Base-by-base conservation (phyloP, 2,113 vertebrate species). In the Hemiprocne comata region DNA sequence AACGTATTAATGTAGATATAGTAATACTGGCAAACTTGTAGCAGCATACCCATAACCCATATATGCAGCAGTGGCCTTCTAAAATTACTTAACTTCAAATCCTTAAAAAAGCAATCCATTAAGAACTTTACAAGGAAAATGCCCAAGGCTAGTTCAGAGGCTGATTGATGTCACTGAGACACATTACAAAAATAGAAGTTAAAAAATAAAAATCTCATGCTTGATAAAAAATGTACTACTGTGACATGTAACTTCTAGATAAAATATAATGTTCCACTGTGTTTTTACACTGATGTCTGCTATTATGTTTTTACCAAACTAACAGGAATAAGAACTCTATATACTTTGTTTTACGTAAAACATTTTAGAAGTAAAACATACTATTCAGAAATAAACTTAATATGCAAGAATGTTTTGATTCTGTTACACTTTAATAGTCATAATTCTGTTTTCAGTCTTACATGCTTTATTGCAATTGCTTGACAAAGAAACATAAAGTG, bases 101-200 rank as follows among this genome's bases (percentile, higher is more conserved):
- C 85, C 84, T 95, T 94, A 91, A 95, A 94, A 96, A 97, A 93
- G 36, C 78, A 97, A 96, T 94, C 96, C 77, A 97, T 98, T 97
- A 98, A 97, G 95, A 95, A 97, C 71, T 93, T 96, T 93, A 95
- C 70, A 89, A 72, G 90, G 53, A 95, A 97, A 97, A 74, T 95
- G 96, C 96, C 95, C 92, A 95, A 95, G 93, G 91, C 97, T 97
- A 95, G 89, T 95, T 88, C 97, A 93, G 95, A 96, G 85, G 76
- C 70, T 97, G 83, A 96, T 36, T 97, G 94, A 93, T 96, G 55
- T 86, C 96, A 92, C 90, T 81, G 85, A 94, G 53, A 91, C 87
- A 95, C 34, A 91, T 89, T 91, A 96, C 67, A 65, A 95, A 98
- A 97, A 91, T 6, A 95, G 64, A 97, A 72, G 60, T 77, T 94